Base-by-base conservation (phyloP, 2,113 vertebrate species). In the Oenanthe melanoleuca region DNA sequence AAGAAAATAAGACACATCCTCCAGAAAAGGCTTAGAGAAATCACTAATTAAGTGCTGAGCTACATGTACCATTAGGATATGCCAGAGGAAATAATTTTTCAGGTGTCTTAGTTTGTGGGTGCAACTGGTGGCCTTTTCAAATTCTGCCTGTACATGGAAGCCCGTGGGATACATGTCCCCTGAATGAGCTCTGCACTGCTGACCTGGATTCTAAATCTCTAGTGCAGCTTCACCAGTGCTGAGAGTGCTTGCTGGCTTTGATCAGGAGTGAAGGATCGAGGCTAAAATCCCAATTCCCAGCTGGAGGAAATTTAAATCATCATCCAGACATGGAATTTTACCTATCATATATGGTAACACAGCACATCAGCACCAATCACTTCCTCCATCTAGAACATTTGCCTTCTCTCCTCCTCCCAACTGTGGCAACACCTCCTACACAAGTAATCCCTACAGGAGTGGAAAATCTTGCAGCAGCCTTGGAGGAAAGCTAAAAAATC, bases 101-200 rank as follows among this genome's bases (percentile, higher is more conserved):
- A 66, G 8, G 15, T 52, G 17, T 55, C 73, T 80, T 38, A 80
- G 0, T 82, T 31, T 60, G 34, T 31, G 44, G 34, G 47, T 63
- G 34, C 11, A 86, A 40, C 26, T 50, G 21, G 28, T 56, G 38
- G 50, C 44, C 37, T 66, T 17, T 55, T 69, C 31, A 64, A 80
- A 60, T 33, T 67, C 40, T 85, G 61, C 40, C 63, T 71, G 24
- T 37, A 34, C 5, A 4, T 25, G 55, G 60, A 80, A 94, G 26
- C 8, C 52, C 3, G 4, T 1, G 2, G 55, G 80, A 83, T 47
- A 63, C 6, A 11, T 0, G 1, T 34, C 52, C 75, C n/a, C 60
- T 42, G 29, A 88, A 70, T 52, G 80, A 94, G 86, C 67, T 91
- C 83, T 88, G 80, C 72, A 59, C 90, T 88, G 63, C 71, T 93